Conservation (phyloP, 2,888 invertebrate genomes). For the Ophonus ardosiacus region DNA sequence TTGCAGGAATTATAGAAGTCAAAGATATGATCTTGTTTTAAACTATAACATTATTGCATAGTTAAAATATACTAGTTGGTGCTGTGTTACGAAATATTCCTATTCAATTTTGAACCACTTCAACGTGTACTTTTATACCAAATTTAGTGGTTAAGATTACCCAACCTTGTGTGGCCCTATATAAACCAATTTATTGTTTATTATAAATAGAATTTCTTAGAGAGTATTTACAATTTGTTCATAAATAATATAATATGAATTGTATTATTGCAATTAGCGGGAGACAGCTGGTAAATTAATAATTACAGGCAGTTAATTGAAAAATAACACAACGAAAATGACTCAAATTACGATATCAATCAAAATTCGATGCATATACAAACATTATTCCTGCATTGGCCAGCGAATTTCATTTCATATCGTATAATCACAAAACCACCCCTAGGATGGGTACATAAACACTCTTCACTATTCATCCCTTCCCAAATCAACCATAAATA, state of each 20-base stretch:
- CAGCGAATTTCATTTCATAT: slow-evolving; percentile 38
- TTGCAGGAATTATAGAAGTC: no score
- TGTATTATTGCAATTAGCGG: slow-evolving; percentile 19
- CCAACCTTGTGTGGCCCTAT: no score
- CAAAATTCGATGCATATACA: slow-evolving; percentile 41
- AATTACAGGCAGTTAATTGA: slow-evolving; percentile 55
- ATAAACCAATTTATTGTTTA: no score
- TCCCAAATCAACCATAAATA: slow-evolving; percentile 27
- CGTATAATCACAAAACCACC: slow-evolving; percentile 10
- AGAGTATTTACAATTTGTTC: slow-evolving; percentile 36
- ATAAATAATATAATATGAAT: slow-evolving; percentile 32
- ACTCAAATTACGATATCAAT: slow-evolving; percentile 53
- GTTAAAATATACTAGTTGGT: no score
- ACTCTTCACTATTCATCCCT: neutral
- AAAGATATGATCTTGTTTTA: no score
- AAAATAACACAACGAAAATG: slow-evolving; percentile 51
- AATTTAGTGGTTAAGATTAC: no score
- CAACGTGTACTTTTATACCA: no score
- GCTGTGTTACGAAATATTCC: no score
- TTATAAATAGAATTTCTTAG: no score
- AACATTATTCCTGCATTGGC: slow-evolving; percentile 48
- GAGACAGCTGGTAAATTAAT: slow-evolving; percentile 14
- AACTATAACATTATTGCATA: no score
- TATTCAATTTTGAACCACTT: no score
- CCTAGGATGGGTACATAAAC: slow-evolving; percentile 14